Conservation (phyloP, 2,888 invertebrate species). For the Piscicola geometra region DNA sequence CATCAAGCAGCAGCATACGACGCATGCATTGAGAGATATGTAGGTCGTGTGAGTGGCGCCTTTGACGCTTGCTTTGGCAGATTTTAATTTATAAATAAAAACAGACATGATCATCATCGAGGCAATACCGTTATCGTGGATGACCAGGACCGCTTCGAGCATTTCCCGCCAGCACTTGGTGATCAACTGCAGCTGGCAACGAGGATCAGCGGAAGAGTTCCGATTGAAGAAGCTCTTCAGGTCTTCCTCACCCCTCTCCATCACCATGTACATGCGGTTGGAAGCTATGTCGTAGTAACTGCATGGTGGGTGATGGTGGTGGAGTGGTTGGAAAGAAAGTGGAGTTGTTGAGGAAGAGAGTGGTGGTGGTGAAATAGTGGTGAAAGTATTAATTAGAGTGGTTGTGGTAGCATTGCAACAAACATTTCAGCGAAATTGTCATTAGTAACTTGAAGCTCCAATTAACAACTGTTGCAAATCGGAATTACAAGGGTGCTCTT, state of each 20-base stretch:
- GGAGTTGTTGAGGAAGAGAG: too few species aligned
- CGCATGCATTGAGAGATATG: too few species aligned
- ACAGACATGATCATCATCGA: background rate
- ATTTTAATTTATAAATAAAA: background rate
- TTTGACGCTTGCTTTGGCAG: background rate
- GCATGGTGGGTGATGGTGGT: conserved; percentile 36
- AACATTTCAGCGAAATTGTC: too few species aligned
- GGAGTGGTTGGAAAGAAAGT: too few species aligned
- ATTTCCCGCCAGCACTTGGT: conserved; percentile 89
- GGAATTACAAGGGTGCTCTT: too few species aligned
- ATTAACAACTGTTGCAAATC: too few species aligned
- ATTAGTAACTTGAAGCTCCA: too few species aligned
- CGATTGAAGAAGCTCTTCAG: conserved; percentile 65
- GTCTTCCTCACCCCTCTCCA: conserved; percentile 90
- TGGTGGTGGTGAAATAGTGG: too few species aligned
- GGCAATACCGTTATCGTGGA: conserved; percentile 75
- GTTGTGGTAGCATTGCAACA: too few species aligned
- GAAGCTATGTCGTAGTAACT: conserved; percentile 68
- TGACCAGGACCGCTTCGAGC: conserved; percentile 81
- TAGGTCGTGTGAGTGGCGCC: too few species aligned
- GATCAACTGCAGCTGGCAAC: conserved; percentile 68
- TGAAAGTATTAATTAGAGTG: too few species aligned
- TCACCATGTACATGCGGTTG: conserved; percentile 70
- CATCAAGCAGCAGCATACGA: too few species aligned
- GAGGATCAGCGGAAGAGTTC: conserved; percentile 44